Conservation (phyloP, 2,113 vertebrate genomes). For the Ptilonorhynchus violaceus region DNA sequence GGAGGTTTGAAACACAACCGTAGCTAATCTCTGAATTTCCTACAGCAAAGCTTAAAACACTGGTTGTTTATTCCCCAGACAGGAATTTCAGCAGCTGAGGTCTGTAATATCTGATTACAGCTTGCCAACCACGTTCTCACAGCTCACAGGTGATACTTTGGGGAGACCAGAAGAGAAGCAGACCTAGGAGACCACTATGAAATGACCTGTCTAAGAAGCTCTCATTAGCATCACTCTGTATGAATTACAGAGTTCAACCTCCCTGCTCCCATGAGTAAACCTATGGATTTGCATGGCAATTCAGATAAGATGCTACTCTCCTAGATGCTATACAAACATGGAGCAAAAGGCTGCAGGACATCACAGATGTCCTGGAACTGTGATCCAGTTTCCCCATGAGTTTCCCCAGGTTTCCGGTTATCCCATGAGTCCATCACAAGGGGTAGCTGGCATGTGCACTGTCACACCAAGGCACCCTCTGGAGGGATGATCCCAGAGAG, state of each 20-base stretch:
- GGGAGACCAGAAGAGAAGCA: background rate
- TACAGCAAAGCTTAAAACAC: background rate
- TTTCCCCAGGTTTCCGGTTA: background rate
- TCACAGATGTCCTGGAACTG: background rate
- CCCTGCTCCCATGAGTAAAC: background rate
- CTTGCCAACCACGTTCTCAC: background rate
- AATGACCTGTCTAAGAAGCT: background rate
- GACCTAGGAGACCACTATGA: background rate
- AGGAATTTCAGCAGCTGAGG: background rate
- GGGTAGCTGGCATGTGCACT: background rate
- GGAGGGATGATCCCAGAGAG: background rate
- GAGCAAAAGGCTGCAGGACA: background rate
- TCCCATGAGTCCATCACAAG: fast-evolving
- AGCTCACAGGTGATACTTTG: background rate
- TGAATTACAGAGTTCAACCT: background rate
- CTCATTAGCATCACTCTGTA: background rate
- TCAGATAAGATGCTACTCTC: background rate
- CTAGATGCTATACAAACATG: background rate
- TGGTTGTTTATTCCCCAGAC: background rate
- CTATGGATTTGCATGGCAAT: background rate
- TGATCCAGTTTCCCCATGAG: background rate
- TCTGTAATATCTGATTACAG: background rate
- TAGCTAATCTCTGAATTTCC: conserved; percentile 3
- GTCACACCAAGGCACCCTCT: background rate
- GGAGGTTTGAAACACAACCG: background rate